Evolutionary conservation across 1,140 invertebrate species (phyloP).

Genomic region (Leptinotarsa texana): DNA sequence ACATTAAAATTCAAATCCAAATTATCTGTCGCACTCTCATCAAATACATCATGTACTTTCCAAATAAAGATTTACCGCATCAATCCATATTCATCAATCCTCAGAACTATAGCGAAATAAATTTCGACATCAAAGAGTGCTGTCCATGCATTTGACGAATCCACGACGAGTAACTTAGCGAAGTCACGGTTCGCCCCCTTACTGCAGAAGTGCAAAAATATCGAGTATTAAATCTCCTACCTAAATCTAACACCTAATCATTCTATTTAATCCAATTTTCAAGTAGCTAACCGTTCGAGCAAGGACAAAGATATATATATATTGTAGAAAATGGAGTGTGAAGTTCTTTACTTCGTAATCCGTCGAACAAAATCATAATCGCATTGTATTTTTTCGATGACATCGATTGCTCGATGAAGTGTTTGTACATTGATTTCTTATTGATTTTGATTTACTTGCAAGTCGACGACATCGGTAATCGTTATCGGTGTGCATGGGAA

Average conservation of each 20-base stretch:
- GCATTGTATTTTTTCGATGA: conserved; percentile 21
- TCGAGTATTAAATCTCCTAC: background rate
- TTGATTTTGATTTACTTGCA: conserved; percentile 3
- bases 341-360: conserved; percentile 18
- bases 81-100: too few species aligned
- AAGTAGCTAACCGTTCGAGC: conserved; percentile 21
- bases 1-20: too few species aligned
- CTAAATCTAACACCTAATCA: conserved; percentile 12
- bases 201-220: background rate
- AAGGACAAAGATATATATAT: conserved; percentile 25
- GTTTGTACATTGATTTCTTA: conserved; percentile 12
- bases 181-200: too few species aligned
- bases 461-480: background rate
- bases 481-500: background rate
- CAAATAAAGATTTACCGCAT: too few species aligned
- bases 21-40: too few species aligned
- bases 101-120: too few species aligned
- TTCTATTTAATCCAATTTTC: conserved; percentile 26
- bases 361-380: conserved; percentile 11
- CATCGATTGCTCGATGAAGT: conserved; percentile 9
- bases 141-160: too few species aligned
- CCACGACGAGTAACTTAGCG: too few species aligned
- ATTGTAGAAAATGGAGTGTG: conserved; percentile 26
- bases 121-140: too few species aligned
- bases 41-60: too few species aligned